These are phyloP conservation scores for Copsychus sechellarum DNA, from an alignment of 2,113 vertebrate genomes.

Conservation along the genomic window DNA sequence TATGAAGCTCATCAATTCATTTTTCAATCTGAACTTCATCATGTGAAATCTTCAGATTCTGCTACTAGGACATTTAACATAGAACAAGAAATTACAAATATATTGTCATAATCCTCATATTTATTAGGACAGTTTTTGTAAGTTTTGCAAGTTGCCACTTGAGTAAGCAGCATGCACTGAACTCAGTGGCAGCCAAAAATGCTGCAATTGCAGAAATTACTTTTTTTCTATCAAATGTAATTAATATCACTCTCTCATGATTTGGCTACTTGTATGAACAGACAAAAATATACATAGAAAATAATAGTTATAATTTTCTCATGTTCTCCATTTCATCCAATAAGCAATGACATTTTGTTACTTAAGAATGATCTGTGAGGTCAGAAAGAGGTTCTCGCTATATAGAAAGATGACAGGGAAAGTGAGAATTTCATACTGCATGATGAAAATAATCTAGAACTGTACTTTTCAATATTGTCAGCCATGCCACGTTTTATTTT, in stretches of 20 bases:
- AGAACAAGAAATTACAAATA: constrained; percentile 33
- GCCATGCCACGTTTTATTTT: neutral
- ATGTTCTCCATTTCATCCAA: neutral
- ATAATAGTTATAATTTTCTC: constrained; percentile 15
- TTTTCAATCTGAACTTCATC: neutral
- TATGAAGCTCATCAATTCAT: neutral
- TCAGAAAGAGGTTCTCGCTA: neutral
- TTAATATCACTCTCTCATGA: neutral
- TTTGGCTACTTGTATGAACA: constrained; percentile 2
- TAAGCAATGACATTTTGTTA: constrained; percentile 3
- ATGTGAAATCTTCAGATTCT: neutral
- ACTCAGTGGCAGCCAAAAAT: constrained; percentile 35
- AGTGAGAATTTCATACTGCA: neutral
- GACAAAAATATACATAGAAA: constrained; percentile 36
- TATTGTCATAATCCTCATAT: constrained; percentile 27
- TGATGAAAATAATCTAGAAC: neutral
- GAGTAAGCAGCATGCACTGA: constrained; percentile 20
- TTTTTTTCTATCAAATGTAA: constrained; percentile 6
- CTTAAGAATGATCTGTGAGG: neutral
- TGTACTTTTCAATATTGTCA: neutral
- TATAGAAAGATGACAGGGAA: neutral
- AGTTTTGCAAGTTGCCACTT: constrained; percentile 50
- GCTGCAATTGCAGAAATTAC: constrained; percentile 49
- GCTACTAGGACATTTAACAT: neutral
- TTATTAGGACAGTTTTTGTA: constrained; percentile 32